Conservation (phyloP, 2,797 vertebrate genomes). For the Acanthurus lineatus region DNA sequence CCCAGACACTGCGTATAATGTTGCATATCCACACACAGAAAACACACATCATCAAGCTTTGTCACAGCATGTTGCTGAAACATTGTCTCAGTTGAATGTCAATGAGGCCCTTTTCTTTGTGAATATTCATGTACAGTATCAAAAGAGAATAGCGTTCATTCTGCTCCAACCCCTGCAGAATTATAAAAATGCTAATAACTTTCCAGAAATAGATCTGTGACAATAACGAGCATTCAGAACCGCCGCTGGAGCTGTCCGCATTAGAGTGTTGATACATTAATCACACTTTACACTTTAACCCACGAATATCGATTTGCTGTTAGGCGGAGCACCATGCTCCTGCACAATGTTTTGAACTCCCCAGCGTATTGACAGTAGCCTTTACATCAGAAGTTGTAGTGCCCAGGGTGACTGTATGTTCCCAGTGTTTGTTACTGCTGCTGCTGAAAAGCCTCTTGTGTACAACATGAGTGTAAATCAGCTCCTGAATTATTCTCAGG, state of each 20-base stretch:
- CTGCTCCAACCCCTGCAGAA: slow-evolving; percentile 56
- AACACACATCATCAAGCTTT: slow-evolving; percentile 45
- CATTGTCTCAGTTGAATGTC: slow-evolving; percentile 63
- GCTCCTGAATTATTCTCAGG: slow-evolving; percentile 15
- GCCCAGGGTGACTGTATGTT: slow-evolving; percentile 13
- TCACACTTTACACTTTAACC: slow-evolving; percentile 76
- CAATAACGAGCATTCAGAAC: slow-evolving; percentile 70
- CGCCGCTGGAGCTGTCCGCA: slow-evolving; percentile 64
- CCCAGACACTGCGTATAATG: neutral
- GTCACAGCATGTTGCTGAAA: slow-evolving; percentile 55
- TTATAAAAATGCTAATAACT: slow-evolving; percentile 71
- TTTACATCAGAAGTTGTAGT: slow-evolving; percentile 37
- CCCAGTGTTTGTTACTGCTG: slow-evolving; percentile 15
- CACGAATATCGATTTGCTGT: slow-evolving; percentile 70
- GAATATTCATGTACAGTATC: slow-evolving; percentile 75
- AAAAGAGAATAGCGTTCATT: slow-evolving; percentile 64
- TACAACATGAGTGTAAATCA: slow-evolving; percentile 49
- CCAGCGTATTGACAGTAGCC: slow-evolving; percentile 31
- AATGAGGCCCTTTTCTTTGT: slow-evolving; percentile 59
- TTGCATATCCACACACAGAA: slow-evolving; percentile 10
- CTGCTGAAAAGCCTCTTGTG: slow-evolving; percentile 41
- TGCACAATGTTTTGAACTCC: slow-evolving; percentile 35
- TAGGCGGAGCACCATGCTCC: slow-evolving; percentile 33
- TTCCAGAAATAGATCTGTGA: slow-evolving; percentile 75
- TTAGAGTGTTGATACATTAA: slow-evolving; percentile 66